A percentile compares a stretch with the other conserved stretches of the same genome.
Conservation (phyloP, 2,888 invertebrate genomes). For the Andricus quercusramuli region DNA sequence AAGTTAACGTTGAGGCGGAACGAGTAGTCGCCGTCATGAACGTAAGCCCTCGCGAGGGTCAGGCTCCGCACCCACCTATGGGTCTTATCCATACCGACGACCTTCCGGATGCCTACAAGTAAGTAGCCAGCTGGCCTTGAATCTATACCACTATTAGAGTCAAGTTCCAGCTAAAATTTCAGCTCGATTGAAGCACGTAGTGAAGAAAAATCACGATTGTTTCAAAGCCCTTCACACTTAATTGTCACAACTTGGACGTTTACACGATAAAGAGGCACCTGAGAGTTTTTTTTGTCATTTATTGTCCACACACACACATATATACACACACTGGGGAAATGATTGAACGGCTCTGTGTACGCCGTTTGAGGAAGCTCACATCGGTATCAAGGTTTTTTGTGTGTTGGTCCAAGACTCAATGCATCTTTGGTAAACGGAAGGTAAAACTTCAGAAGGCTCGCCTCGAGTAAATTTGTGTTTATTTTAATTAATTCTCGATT, state of each 20-base stretch:
- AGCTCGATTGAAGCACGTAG: conserved; percentile 30
- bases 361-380: background rate
- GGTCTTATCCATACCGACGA: conserved; percentile 91
- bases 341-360: background rate
- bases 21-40: conserved; percentile 94
- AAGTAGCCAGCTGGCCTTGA: conserved; percentile 77
- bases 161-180: conserved; percentile 10
- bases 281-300: background rate
- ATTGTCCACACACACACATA: background rate
- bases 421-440: conserved; percentile 3
- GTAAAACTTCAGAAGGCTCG: conserved; percentile 20
- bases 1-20: conserved; percentile 91
- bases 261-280: background rate
- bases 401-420: background rate
- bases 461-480: background rate
- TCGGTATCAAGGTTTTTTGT: background rate
- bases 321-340: background rate
- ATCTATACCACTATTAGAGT: background rate
- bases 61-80: conserved; percentile 86
- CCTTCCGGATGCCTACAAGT: conserved; percentile 92
- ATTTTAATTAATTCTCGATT: background rate
- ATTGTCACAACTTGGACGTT: background rate
- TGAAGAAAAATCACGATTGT: conserved; percentile 13
- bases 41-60: conserved; percentile 86
- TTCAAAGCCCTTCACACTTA: conserved; percentile 10